phyloP scores from a whole-genome alignment of 2,888 invertebrate genomes.

The Himalopsyche anomala region DNA sequence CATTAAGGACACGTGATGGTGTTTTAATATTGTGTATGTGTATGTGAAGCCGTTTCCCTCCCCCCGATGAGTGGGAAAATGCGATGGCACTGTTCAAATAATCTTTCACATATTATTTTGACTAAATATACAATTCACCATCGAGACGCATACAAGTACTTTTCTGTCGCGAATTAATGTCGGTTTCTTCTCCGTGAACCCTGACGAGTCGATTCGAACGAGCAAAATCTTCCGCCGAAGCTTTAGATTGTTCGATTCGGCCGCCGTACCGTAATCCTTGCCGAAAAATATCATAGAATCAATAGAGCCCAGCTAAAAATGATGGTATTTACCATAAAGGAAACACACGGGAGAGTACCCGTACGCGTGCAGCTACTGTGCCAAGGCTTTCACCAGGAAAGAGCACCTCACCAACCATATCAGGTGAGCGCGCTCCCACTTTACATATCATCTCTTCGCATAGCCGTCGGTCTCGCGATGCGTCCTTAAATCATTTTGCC shows the following conservation, averaged over 20 bases:
- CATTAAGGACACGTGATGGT: background rate
- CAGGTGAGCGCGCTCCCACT: slow-evolving; percentile 68
- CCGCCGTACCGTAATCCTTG: background rate
- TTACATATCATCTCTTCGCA: background rate
- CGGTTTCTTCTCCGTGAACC: background rate
- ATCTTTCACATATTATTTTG: background rate
- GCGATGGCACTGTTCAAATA: background rate
- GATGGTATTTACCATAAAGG: slow-evolving; percentile 69
- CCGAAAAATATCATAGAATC: background rate
- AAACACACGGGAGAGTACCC: slow-evolving; percentile 90
- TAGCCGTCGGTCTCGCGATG: background rate
- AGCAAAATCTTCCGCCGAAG: background rate
- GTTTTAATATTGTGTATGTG: background rate
- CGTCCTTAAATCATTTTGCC: too few relatives aligned
- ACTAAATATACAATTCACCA: background rate
- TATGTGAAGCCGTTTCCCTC: background rate
- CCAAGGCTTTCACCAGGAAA: slow-evolving; percentile 78
- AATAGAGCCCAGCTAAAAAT: slow-evolving; percentile 38
- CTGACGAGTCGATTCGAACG: background rate
- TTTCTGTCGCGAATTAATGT: background rate
- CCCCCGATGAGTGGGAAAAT: background rate
- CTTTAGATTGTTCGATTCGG: background rate
- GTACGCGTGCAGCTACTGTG: slow-evolving; percentile 85
- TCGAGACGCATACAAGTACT: background rate
- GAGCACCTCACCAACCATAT: slow-evolving; percentile 81